Evolutionary conservation across 2,113 vertebrate species (phyloP).

Genomic region (Chaetodon auriga): DNA sequence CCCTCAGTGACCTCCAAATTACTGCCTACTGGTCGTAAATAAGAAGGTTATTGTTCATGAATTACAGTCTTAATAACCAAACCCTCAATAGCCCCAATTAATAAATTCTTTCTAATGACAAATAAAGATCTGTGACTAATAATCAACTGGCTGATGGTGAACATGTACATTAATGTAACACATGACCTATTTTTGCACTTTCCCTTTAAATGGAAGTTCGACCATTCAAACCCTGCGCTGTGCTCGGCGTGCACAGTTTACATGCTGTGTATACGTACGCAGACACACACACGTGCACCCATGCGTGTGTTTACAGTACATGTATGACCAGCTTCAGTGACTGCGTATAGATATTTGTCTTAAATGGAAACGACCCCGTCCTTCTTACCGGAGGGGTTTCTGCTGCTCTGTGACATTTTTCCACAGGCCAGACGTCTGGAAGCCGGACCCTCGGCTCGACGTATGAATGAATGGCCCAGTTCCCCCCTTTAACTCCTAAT

Average conservation of each 20-base stretch:
- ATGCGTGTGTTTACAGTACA: conserved; percentile 32
- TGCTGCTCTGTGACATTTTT: conserved; percentile 41
- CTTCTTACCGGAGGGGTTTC: not conserved
- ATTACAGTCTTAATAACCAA: no score
- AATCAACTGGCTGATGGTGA: no score
- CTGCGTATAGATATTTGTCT: not conserved
- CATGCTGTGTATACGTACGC: not conserved
- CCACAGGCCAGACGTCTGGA: conserved; percentile 44
- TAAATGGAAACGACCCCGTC: conserved; percentile 16
- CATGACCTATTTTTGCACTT: no score
- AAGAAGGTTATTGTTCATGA: no score
- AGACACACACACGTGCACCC: conserved; percentile 19
- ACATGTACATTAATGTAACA: no score
- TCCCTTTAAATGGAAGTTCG: not conserved
- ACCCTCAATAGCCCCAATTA: no score
- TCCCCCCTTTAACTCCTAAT: not conserved
- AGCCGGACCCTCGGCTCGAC: conserved; percentile 3
- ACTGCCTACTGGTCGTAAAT: no score
- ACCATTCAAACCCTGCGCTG: no score
- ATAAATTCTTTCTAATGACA: no score
- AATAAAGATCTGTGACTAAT: no score
- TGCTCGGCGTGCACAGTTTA: not conserved
- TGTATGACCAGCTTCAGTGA: conserved; percentile 7
- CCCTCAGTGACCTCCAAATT: no score
- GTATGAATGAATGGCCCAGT: conserved; percentile 56